Evolutionary conservation across 2,888 invertebrate species (phyloP).

Genomic region (Serrognathus titanus): DNA sequence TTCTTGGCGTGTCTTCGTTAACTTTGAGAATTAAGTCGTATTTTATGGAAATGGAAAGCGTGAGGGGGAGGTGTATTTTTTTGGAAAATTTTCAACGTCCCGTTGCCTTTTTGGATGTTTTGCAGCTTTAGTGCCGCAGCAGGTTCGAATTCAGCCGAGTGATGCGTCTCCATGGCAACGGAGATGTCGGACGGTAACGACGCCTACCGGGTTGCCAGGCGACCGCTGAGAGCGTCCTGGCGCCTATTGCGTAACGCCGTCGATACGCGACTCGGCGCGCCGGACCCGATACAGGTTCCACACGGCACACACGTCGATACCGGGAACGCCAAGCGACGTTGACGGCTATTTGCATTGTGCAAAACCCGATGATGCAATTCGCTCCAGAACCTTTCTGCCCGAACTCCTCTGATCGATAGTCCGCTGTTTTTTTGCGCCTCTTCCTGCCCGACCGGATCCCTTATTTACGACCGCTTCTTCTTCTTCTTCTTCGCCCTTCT

Average conservation of each 20-base stretch:
- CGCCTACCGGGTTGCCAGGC: conserved; percentile 39
- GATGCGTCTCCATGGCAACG: conserved; percentile 43
- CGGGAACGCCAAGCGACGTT: conserved; percentile 16
- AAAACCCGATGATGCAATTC: conserved; percentile 5
- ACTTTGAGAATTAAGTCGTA: not conserved
- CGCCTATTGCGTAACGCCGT: conserved; percentile 35
- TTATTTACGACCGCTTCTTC: too few relatives aligned
- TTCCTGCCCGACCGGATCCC: not conserved
- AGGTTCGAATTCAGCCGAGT: conserved; percentile 5
- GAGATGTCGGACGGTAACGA: conserved; percentile 37
- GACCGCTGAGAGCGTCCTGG: conserved; percentile 40
- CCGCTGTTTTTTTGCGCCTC: not conserved
- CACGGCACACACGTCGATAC: conserved; percentile 25
- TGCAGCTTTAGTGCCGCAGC: conserved; percentile 1
- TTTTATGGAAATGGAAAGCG: not conserved
- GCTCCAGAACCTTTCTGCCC: not conserved
- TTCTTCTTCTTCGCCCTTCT: too few relatives aligned
- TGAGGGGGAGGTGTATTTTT: not conserved
- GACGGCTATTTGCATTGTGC: conserved; percentile 28
- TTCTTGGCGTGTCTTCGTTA: too few relatives aligned
- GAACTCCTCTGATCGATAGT: not conserved
- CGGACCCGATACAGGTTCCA: conserved; percentile 26
- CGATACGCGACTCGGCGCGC: conserved; percentile 35
- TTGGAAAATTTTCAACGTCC: too few relatives aligned
- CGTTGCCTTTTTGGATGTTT: too few relatives aligned